phyloP scores from a whole-genome alignment of 30 jellyfish, hydroid and myxozoan genomes.

The Aurelia sp. region DNA sequence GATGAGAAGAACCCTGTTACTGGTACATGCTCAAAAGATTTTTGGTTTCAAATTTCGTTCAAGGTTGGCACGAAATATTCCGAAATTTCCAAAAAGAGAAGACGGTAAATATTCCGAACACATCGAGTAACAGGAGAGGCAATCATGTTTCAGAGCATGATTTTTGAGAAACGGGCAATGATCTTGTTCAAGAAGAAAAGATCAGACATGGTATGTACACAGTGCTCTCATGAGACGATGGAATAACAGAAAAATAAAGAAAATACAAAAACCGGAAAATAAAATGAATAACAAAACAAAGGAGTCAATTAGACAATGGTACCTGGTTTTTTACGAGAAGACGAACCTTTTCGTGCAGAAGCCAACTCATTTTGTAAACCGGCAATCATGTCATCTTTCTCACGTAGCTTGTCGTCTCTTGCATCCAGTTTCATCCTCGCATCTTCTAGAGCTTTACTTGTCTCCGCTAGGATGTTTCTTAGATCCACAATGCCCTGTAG shows the following conservation, averaged over 20 bases:
- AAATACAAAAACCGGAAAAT: background rate
- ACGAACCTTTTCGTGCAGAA: conserved; percentile 65
- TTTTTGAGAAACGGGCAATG: too few relatives aligned
- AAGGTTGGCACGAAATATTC: too few relatives aligned
- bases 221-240: too few relatives aligned
- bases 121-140: too few relatives aligned
- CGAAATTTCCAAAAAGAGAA: too few relatives aligned
- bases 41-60: too few relatives aligned
- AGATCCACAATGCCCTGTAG: conserved; percentile 49
- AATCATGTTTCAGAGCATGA: too few relatives aligned
- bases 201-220: too few relatives aligned
- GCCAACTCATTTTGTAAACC: conserved; percentile 9
- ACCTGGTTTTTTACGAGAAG: conserved; percentile 66
- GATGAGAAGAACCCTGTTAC: too few relatives aligned
- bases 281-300: background rate
- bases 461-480: conserved; percentile 60
- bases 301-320: conserved; percentile 37
- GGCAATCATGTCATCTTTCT: conserved; percentile 20
- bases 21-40: too few relatives aligned
- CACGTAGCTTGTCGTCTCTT: conserved; percentile 65
- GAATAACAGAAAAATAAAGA: background rate
- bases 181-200: too few relatives aligned
- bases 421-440: conserved; percentile 77
- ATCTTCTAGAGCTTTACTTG: conserved; percentile 74
- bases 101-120: too few relatives aligned